phyloP scores from a whole-genome alignment of 1,140 invertebrate species.

The Telenomus remus region DNA sequence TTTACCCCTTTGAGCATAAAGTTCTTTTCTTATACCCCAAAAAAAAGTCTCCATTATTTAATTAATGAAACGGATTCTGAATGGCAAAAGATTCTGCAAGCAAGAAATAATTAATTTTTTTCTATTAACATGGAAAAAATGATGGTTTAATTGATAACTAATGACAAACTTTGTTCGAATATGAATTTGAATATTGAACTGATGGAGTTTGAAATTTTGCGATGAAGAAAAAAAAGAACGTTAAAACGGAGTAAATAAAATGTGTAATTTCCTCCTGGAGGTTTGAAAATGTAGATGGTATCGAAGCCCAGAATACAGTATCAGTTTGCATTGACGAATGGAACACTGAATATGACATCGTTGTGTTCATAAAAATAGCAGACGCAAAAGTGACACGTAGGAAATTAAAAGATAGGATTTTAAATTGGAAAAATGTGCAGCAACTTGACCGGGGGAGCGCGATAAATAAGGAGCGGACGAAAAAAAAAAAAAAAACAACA shows the following conservation, averaged over 20 bases:
- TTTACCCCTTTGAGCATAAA: no score
- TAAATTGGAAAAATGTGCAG: constrained; percentile 65
- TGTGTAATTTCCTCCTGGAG: constrained; percentile 52
- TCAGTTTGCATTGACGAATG: constrained; percentile 56
- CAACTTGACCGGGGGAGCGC: constrained; percentile 43
- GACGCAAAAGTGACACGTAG: constrained; percentile 71
- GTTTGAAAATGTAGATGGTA: constrained; percentile 53
- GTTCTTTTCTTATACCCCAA: no score
- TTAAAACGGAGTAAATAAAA: background rate
- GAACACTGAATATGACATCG: constrained; percentile 54
- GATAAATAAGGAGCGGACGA: constrained; percentile 36
- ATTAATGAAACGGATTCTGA: no score
- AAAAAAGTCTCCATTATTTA: no score
- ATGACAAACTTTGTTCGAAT: no score
- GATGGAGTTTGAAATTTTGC: no score
- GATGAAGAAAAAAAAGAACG: background rate
- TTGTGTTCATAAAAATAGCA: constrained; percentile 68
- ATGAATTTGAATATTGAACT: no score
- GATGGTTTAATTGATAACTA: no score
- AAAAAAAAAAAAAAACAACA: no score
- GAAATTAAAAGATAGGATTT: constrained; percentile 74
- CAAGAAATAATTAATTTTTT: no score
- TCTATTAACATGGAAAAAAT: no score
- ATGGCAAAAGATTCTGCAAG: no score
- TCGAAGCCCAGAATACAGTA: constrained; percentile 52